Evolutionary conservation across 2,888 invertebrate species (phyloP).

Genomic region (Apoderus coryli): DNA sequence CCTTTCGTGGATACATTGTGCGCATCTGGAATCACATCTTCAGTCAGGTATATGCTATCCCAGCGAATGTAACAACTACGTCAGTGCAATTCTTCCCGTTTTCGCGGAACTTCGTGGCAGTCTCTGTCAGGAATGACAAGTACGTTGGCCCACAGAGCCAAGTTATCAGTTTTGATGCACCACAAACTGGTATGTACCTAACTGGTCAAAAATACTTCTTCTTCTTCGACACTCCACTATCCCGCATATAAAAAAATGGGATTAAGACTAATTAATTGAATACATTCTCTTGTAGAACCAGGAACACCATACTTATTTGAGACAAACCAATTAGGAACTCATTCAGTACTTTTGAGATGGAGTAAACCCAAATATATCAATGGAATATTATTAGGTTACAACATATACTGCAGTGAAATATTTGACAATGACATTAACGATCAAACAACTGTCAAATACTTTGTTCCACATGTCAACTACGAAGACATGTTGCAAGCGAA

Average conservation of each 20-base stretch:
- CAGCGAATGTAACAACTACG: conserved; percentile 22
- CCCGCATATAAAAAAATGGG: too few relatives aligned
- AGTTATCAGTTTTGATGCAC: conserved; percentile 25
- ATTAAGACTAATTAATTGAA: too few relatives aligned
- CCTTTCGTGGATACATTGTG: conserved; percentile 25
- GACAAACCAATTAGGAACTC: conserved; percentile 21
- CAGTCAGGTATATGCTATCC: conserved; percentile 25
- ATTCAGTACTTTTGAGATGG: conserved; percentile 24
- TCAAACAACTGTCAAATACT: conserved; percentile 20
- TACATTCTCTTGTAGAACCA: conserved; percentile 19
- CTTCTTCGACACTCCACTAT: too few relatives aligned
- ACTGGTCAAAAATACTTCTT: conserved; percentile 3
- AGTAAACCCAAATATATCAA: conserved; percentile 24
- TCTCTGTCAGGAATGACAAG: conserved; percentile 25
- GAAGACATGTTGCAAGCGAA: conserved; percentile 24
- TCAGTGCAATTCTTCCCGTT: conserved; percentile 25
- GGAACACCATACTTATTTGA: conserved; percentile 23
- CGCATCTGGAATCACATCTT: conserved; percentile 24
- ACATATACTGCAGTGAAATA: conserved; percentile 24
- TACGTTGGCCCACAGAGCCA: conserved; percentile 26
- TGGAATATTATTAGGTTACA: conserved; percentile 25
- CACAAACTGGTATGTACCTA: conserved; percentile 25
- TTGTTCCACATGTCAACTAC: conserved; percentile 21
- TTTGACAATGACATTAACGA: conserved; percentile 19
- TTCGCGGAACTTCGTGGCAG: conserved; percentile 26